Evolutionary conservation across 2,113 vertebrate species (phyloP), one percentile per base, ranked within the genome.

Genomic region (Asarcornis scutulata): DNA sequence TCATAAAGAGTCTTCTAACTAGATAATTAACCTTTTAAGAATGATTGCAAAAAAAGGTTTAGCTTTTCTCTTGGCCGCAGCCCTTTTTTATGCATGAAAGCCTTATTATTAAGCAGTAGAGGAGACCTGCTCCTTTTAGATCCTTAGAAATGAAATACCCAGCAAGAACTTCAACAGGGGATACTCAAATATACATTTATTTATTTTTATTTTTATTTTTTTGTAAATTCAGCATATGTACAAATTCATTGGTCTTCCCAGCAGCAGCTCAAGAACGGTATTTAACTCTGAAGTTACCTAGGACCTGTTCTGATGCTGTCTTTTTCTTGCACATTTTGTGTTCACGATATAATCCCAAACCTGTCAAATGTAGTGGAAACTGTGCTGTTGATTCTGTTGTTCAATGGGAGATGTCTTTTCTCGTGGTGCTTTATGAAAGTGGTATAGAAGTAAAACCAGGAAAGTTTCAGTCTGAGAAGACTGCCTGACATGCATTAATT

Each of bases 401-500:
- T 91, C 52, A 86, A 31, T 68, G 78, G 64, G 60, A 74, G 40
- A 78, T 8, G 34, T 95, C 13, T 62, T 74, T 78, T 86, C 53
- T 82, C 48, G 17, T 53, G 26, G 26, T 75, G 26, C 60, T 92
- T 72, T 88, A 25, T 50, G 83, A 92, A 86, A 88, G 60, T 56
- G 81, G 38, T 91, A 79, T 77, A 93, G 85, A 86, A 84, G 81
- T 52, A 52, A 34, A 84, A 78, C 48, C 60, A 68, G 38, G 60
- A 77, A 86, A 75, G 53, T 75, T 95, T 66, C 22, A 7, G 34
- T 60, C 38, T 72, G 81, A 86, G 83, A 92, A 86, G 80, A 81
- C 26, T 91, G 69, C 56, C 91, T 91, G 81, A 92, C 67, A 53
- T 73, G 59, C 46, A 94, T 90, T 91, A 90, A 95, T 93, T 95